Base-by-base conservation (phyloP, 2,888 invertebrate species). In the Athrips mouffetella region DNA sequence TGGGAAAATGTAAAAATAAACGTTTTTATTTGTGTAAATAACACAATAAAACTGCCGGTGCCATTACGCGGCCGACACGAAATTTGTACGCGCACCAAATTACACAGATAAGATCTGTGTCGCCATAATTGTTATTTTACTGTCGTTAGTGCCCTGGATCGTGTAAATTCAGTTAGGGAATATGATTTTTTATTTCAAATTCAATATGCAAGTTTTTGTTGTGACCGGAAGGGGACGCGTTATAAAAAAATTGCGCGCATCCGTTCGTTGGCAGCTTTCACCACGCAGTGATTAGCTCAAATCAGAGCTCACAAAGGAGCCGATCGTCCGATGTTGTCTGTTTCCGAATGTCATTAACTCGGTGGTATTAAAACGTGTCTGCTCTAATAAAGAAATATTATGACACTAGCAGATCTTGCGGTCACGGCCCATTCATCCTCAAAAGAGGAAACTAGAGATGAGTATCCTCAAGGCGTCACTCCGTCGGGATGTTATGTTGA, bases 21-120 rank as follows among this genome's bases (percentile, higher is more conserved):
- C 86, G 87, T 84, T 87, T 88, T 88, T 86, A 88, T 88, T 88
- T 87, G 88, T 87, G 87, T 87, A 87, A 88, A 87, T 87, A 87
- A 85, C 86, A 87, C 87, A 88, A 87, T 87, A 86, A 87, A 86
- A 83, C 80, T 70, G 76, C 67, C 69, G 69, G 63, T 59, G 76
- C 74, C 62, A 83, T 85, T 86, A 86, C 68, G 63, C 54, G 50
- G 56, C 65, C 70, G 72, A 74, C 77, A 75, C 72, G 73, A 76
- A 76, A 75, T 80, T 75, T 76, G 77, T 78, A 63, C 75, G 71
- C 72, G 70, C 72, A 75, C 76, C 70, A 73, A 85, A 88, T 88
- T 84, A 87, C 72, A 52, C 57, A 76, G 88, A 88, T 88, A 86
- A 58, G 68, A 88, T 88, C 88, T 80, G 69, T 78, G 80, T 79